Evolutionary conservation across 2,888 invertebrate species (phyloP), one percentile per base, ranked within the genome.

Genomic region (Zaprionus obscuricornis): DNA sequence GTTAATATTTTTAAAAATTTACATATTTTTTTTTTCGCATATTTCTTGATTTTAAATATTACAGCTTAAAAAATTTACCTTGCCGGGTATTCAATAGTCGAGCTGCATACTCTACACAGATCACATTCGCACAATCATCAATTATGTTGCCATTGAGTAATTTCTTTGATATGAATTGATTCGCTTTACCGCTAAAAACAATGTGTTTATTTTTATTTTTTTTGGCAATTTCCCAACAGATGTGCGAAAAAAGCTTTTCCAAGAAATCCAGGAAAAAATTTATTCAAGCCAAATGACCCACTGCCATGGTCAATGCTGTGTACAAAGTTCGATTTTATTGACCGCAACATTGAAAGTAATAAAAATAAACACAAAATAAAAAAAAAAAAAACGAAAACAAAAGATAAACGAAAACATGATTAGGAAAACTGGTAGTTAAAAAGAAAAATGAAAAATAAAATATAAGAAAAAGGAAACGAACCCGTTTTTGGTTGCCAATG

Each of bases 341-440:
- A 79, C 79, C 75, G 58, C 79, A 64, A 71, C 56, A 66, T 52
- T 76, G 65, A 68, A 73, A 68, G 13, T 47, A 42, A 31, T 37
- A 20, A 40, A 51, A 37, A 22, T 24, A 42, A 37, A n/a, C n/a
- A n/a, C 26, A 22, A 11, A 37, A 10, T 24, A 37, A 16, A 26
- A 45, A 18, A 45, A 36, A 14, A 43, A 39, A 45, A 27, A 49
- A 18, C 27, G 26, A 16, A 33, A 39, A 29, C 31, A 58, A 39
- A 46, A 52, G n/a, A n/a, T n/a, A n/a, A 51, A 43, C 10, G 11
- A 58, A 57, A 72, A 67, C 37, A 56, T 64, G n/a, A n/a, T n/a
- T n/a, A n/a, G 43, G n/a, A 75, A 82, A 85, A 85, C 79, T 64
- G 37, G 77, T 57, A 57, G 58, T 26, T n/a, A n/a, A n/a, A n/a